phyloP scores from a whole-genome alignment of 2,113 vertebrate genomes.

The Hylia prasina region DNA sequence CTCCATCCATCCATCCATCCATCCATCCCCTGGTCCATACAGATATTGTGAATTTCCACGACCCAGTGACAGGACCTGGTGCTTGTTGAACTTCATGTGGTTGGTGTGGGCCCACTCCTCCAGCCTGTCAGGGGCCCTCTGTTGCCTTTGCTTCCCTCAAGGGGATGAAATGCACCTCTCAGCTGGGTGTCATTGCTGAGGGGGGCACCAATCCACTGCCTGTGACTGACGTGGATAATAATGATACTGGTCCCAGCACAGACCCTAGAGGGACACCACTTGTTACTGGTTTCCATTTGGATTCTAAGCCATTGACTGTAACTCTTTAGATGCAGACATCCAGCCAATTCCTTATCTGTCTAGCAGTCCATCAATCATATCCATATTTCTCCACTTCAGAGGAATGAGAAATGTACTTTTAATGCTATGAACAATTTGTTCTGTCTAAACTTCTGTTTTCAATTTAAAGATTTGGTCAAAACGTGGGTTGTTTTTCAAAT shows the following conservation, averaged over 20 bases:
- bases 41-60: background rate
- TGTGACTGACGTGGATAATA: accelerated
- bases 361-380: background rate
- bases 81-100: background rate
- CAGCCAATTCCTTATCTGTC: background rate
- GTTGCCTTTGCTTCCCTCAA: background rate
- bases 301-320: background rate
- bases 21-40: accelerated
- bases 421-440: background rate
- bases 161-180: accelerated
- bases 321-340: background rate
- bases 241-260: background rate
- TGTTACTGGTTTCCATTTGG: background rate
- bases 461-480: background rate
- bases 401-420: background rate
- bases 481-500: background rate
- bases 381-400: background rate
- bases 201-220: background rate
- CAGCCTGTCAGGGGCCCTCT: background rate
- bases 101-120: background rate
- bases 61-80: background rate
- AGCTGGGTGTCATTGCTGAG: background rate
- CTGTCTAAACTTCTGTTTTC: background rate
- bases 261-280: background rate
- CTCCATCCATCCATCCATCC: background rate